Evolutionary conservation across 2,888 invertebrate genomes (phyloP), one percentile per base, ranked within the genome.

Genomic region (Digitonthophagus gazella): DNA sequence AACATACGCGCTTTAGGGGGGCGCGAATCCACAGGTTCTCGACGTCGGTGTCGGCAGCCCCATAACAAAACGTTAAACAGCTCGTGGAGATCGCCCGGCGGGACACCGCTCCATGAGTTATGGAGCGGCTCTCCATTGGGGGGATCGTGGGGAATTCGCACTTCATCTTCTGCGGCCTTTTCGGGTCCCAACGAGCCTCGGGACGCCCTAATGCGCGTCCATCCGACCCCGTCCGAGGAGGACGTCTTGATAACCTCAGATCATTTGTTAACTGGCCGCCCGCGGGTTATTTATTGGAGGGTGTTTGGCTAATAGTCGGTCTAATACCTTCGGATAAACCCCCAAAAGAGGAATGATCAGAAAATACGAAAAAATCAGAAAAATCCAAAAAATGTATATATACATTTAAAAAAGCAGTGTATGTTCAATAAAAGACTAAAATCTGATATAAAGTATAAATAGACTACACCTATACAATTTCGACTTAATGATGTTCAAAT

Each of bases 51-150:
- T 64, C 56, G 28, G 18, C 22, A 64, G 56, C 61, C 67, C 58
- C 73, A 76, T 74, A 76, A 77, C 76, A 77, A 67, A 63, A 74
- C 72, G 75, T 75, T 78, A 78, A 78, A 78, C 78, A 78, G 75
- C 78, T 76, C 76, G 74, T 75, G 75, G 78, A 77, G 76, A 75
- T 71, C 72, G 76, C 79, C 78, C 79, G 78, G 80, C 79, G 77
- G 79, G 79, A 78, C 28, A 11, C 28, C 28, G 28, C 77, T 80
- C 76, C 79, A 81, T 86, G 85, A 86, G 80, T 86, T 86, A 86
- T 85, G 82, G 83, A 80, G 79, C 28, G 28, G 11, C 28, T 44
- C 28, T 44, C 28, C 28, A 44, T 44, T 44, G 28, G 28, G 28
- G 79, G 78, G 78, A 82, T 80, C 64, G 66, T 66, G 79, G 82